Conservation (phyloP, 1,140 invertebrate species). For the Caenorhabditis elegans region DNA sequence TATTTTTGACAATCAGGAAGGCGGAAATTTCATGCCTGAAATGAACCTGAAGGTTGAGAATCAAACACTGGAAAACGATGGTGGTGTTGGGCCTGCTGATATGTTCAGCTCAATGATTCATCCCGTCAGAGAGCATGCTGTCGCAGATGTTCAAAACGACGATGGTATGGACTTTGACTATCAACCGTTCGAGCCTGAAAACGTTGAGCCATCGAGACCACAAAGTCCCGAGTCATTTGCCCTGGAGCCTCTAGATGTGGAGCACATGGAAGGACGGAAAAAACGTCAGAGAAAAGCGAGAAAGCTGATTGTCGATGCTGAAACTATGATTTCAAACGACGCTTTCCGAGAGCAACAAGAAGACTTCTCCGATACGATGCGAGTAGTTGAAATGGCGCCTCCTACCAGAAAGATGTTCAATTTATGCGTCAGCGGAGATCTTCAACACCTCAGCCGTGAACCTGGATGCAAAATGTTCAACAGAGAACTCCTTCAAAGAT, state of each 20-base stretch:
- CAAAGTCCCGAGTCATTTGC: constrained; percentile 8
- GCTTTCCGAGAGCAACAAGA: constrained; percentile 97
- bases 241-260: constrained; percentile 13
- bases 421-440: constrained; percentile 91
- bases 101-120: no score
- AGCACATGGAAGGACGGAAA: neutral
- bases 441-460: neutral
- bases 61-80: no score
- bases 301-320: constrained; percentile 94
- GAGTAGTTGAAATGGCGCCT: constrained; percentile 89
- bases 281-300: constrained; percentile 72
- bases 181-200: neutral
- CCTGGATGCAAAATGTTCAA: neutral
- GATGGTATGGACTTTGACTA: neutral
- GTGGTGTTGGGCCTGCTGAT: neutral
- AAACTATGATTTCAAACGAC: constrained; percentile 96
- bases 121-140: no score
- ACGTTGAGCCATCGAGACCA: neutral
- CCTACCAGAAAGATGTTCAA: constrained; percentile 94
- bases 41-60: no score
- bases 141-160: neutral
- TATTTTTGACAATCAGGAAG: no score
- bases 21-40: no score
- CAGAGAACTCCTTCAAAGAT: neutral
- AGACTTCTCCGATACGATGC: constrained; percentile 85